Percentiles rank a stretch among this genome's conserved stretches.
phyloP scores from a whole-genome alignment of 1,140 invertebrate genomes.

The Heliconius melpomene region DNA sequence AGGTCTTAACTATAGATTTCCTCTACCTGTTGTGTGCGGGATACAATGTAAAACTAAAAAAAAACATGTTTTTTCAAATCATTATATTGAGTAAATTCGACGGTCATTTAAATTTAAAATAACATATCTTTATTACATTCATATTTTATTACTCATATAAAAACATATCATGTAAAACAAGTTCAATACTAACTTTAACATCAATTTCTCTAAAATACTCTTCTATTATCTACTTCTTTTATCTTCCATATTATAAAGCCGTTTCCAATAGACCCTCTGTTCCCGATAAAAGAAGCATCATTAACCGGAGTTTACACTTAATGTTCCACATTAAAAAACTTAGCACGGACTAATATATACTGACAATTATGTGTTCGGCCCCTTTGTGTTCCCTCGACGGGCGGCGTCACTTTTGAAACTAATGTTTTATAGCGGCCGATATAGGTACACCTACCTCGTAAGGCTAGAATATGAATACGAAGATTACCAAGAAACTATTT shows the following conservation, averaged over 20 bases:
- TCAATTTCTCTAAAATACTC: background rate
- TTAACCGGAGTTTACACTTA: constrained; percentile 5
- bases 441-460: background rate
- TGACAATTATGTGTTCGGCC: constrained; percentile 54
- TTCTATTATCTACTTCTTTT: background rate
- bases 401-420: constrained; percentile 18
- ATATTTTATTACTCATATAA: no score
- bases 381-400: constrained; percentile 48
- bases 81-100: no score
- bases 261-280: constrained; percentile 5
- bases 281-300: constrained; percentile 12
- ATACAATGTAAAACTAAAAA: no score
- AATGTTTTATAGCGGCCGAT: constrained; percentile 17
- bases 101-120: no score
- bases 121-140: no score
- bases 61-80: no score
- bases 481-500: constrained; percentile 13
- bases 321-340: constrained; percentile 44
- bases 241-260: constrained; percentile 5
- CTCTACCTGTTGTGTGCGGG: background rate
- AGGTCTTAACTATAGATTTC: background rate
- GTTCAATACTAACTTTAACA: background rate
- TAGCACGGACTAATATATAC: constrained; percentile 60
- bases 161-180: no score
- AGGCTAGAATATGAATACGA: constrained; percentile 7